These are phyloP conservation scores for Cremastobaeus sp. DNA, from an alignment of 2,888 invertebrate genomes.

Conservation along the genomic window DNA sequence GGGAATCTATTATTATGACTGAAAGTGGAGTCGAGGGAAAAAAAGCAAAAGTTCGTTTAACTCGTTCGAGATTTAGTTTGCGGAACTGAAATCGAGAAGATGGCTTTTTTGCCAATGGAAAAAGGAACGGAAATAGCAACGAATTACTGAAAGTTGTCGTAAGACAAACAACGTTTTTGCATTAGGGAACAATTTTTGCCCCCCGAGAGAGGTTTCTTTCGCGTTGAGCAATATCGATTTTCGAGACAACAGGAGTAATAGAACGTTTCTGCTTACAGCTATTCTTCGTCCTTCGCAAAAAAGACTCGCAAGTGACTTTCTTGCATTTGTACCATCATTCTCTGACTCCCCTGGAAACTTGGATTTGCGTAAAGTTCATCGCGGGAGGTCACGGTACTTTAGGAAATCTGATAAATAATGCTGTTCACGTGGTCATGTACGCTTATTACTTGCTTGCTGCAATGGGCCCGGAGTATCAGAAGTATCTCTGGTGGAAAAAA, in stretches of 20 bases:
- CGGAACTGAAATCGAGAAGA: too few species aligned
- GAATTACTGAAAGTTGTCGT: too few species aligned
- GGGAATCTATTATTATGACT: not conserved
- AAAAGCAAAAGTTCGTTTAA: not conserved
- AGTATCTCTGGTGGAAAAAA: conserved; percentile 91
- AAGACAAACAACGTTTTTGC: too few species aligned
- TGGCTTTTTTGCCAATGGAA: too few species aligned
- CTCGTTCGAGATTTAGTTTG: too few species aligned
- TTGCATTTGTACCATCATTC: conserved; percentile 92
- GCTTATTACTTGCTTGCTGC: conserved; percentile 88
- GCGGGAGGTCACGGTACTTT: conserved; percentile 94
- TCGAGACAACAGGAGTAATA: too few species aligned
- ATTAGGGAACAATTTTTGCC: not conserved
- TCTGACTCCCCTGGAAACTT: conserved; percentile 87
- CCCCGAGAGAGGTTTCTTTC: not conserved
- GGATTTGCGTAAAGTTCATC: conserved; percentile 88
- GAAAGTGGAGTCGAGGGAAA: too few species aligned
- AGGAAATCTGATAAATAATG: conserved; percentile 90
- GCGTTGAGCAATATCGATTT: not conserved
- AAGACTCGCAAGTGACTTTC: conserved; percentile 90
- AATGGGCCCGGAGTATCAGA: conserved; percentile 85
- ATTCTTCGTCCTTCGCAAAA: conserved; percentile 91
- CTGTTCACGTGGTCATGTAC: conserved; percentile 91
- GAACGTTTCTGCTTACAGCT: conserved; percentile 70
- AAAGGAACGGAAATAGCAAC: too few species aligned